Evolutionary conservation across 2,797 vertebrate genomes (phyloP).

Genomic region (Bradypodion ventrale): DNA sequence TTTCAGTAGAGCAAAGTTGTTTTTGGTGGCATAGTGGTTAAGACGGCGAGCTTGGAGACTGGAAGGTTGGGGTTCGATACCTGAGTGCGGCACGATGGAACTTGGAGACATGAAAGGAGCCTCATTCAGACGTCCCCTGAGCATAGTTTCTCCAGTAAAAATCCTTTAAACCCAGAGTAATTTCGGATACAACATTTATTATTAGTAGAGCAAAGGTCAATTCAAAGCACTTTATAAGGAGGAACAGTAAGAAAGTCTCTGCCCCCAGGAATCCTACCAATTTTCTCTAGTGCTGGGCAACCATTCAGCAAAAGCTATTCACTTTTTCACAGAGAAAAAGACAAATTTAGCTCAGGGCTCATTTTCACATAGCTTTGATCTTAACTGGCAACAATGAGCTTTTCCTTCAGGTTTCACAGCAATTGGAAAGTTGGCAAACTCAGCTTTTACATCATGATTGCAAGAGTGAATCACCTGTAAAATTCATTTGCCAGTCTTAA

Average conservation of each 20-base stretch:
- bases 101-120: too few species aligned
- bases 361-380: not conserved
- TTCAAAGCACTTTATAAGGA: slow-evolving; percentile 6
- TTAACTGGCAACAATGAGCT: not conserved
- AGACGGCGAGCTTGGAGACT: too few species aligned
- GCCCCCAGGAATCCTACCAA: not conserved
- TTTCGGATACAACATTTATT: too few species aligned
- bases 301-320: not conserved
- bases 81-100: too few species aligned
- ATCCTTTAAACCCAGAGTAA: too few species aligned
- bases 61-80: too few species aligned
- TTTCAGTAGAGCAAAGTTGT: too few species aligned
- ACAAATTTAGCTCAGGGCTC: not conserved
- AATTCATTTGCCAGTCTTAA: not conserved
- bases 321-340: slow-evolving; percentile 6
- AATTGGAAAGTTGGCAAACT: not conserved
- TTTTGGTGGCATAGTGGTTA: too few species aligned
- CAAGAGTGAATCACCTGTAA: not conserved
- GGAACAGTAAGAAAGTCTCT: slow-evolving; percentile 36
- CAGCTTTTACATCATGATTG: not conserved
- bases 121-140: too few species aligned
- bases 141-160: too few species aligned
- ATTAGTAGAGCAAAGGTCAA: not conserved
- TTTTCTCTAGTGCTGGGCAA: not conserved
- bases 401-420: not conserved